Evolutionary conservation across 2,797 vertebrate genomes (phyloP), one percentile per base, ranked within the genome.

Genomic region (Gallinago solitaria): DNA sequence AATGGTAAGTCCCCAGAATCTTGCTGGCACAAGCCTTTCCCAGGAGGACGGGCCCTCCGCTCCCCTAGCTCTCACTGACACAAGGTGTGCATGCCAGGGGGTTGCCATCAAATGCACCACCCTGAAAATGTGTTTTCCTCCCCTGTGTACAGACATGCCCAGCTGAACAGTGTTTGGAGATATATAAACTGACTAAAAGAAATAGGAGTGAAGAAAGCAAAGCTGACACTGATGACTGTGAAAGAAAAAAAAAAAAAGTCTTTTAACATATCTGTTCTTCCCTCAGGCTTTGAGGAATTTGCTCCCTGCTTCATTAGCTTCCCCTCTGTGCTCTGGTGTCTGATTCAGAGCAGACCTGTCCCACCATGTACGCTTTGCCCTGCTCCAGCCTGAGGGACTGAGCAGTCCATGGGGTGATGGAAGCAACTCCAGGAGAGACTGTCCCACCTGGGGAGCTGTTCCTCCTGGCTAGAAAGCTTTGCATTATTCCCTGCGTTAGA

Each of bases 271-370:
- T 8, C 35, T 73, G 8, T 74, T 94, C 24, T 53, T 80, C 68
- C 71, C 75, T 67, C 2, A 0, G 54, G 77, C 59, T 39, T 0
- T 78, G 41, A 85, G 57, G 41, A 83, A 63, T 89, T 70, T 84
- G 7, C 28, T 84, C 61, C 41, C 30, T 77, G 47, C 51, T 73
- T 63, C 67, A 35, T 41, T 33, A 50, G 21, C 32, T 56, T 78
- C n/a, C 35, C 39, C 0, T 0, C 32, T 28, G 37, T 48, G 65
- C 73, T 82, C 28, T 45, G 57, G 27, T 54, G 37, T 0, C 0
- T 50, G 63, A 79, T 53, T 82, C 79, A 90, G 73, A 37, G 63
- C 53, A 86, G 78, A 81, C 14, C 59, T 79, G 43, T 33, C 76
- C 28, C 6, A 6, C 60, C 71, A n/a, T 1, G 6, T 25, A 13